Conservation (phyloP, 37 sponge, comb jelly and placozoan species). For the Haliclona indistincta region DNA sequence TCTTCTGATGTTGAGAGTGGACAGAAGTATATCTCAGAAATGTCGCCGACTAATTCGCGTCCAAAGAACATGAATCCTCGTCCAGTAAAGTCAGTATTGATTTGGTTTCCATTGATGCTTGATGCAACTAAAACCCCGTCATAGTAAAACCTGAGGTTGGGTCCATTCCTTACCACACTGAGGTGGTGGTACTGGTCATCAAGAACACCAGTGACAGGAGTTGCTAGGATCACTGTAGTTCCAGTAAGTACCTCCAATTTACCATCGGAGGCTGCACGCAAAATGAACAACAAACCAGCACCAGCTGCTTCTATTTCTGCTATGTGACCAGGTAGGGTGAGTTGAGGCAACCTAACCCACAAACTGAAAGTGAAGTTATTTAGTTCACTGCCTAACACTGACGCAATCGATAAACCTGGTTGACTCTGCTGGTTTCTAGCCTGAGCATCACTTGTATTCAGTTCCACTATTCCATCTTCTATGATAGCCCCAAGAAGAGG, state of each 20-base stretch:
- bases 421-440: no score
- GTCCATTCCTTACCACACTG: neutral
- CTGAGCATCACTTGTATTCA: neutral
- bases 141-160: neutral
- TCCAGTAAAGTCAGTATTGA: neutral
- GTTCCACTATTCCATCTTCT: neutral
- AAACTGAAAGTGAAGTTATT: slow-evolving; percentile 42
- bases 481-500: neutral
- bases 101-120: neutral
- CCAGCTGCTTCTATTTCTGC: neutral
- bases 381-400: slow-evolving; percentile 5
- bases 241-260: neutral
- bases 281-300: neutral
- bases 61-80: neutral
- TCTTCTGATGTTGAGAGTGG: neutral
- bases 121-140: neutral
- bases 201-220: neutral
- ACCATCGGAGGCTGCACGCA: neutral
- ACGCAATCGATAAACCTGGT: no score
- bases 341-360: slow-evolving; percentile 24
- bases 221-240: neutral
- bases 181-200: neutral
- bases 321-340: neutral
- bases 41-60: neutral
- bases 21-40: slow-evolving; percentile 52